phyloP scores from a whole-genome alignment of 1,140 invertebrate species.

The Diuraphis noxia region DNA sequence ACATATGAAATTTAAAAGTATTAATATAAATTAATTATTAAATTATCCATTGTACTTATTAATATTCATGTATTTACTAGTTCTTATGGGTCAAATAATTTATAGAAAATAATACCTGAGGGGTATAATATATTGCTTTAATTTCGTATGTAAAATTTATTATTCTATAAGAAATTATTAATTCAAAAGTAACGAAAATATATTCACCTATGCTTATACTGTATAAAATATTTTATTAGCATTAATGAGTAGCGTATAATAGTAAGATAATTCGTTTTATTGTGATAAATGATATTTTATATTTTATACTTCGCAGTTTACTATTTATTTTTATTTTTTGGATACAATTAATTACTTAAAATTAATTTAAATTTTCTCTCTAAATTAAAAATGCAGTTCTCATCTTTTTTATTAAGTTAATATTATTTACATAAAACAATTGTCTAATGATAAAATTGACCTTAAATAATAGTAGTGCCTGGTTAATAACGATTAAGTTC shows the following conservation, averaged over 20 bases:
- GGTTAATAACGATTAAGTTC: background rate
- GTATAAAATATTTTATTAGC: no score
- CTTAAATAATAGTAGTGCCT: background rate
- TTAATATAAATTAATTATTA: background rate
- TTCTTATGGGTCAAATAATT: background rate
- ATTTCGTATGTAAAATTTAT: background rate
- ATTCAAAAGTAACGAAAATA: background rate
- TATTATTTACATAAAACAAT: background rate
- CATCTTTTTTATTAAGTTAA: background rate
- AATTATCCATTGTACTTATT: background rate
- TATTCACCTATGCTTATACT: background rate
- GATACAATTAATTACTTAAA: no score
- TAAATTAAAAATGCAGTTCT: background rate
- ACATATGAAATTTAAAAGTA: background rate
- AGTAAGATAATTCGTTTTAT: background rate
- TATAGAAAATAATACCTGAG: background rate
- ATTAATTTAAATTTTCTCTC: no score
- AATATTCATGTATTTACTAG: background rate
- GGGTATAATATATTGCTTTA: background rate
- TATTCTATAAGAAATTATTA: background rate
- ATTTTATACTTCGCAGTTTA: background rate
- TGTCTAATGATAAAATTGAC: background rate
- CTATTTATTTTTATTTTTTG: background rate
- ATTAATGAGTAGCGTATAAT: background rate
- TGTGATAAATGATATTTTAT: background rate